Evolutionary conservation across 2,113 vertebrate species (phyloP).

Genomic region (Oplegnathus fasciatus): DNA sequence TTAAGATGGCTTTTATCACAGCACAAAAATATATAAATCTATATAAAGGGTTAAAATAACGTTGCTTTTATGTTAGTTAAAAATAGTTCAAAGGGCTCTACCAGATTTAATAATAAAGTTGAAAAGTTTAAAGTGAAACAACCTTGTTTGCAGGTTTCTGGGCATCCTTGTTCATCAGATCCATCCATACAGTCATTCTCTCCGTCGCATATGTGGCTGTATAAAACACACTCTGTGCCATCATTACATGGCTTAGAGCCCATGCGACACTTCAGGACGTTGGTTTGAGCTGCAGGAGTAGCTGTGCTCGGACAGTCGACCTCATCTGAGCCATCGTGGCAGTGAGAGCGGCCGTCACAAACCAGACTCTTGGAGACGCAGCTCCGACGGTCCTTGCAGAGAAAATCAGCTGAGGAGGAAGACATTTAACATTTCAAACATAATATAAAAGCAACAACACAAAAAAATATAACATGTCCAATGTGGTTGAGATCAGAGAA

Average conservation of each 20-base stretch:
- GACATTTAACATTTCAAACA: background rate
- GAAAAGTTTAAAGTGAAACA: background rate
- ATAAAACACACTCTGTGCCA: constrained; percentile 82
- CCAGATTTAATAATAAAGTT: background rate
- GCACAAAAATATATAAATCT: background rate
- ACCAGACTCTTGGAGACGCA: constrained; percentile 77
- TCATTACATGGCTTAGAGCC: constrained; percentile 80
- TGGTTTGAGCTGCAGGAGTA: background rate
- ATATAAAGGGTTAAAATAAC: background rate
- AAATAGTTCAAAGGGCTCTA: background rate
- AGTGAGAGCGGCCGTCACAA: constrained; percentile 88
- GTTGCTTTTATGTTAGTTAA: no score
- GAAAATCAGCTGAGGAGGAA: constrained; percentile 75
- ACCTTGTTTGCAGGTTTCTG: constrained; percentile 68
- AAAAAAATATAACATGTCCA: background rate
- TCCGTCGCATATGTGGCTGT: constrained; percentile 87
- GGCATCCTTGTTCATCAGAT: constrained; percentile 85
- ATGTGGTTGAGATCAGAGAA: background rate
- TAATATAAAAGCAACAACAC: background rate
- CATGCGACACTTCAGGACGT: constrained; percentile 62
- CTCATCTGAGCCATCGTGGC: constrained; percentile 89
- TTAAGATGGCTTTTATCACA: background rate
- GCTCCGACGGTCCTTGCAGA: constrained; percentile 75
- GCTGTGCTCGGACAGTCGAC: constrained; percentile 63
- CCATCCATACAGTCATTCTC: constrained; percentile 89